Base-by-base conservation (phyloP, 2,113 vertebrate species). In the Mohoua ochrocephala region DNA sequence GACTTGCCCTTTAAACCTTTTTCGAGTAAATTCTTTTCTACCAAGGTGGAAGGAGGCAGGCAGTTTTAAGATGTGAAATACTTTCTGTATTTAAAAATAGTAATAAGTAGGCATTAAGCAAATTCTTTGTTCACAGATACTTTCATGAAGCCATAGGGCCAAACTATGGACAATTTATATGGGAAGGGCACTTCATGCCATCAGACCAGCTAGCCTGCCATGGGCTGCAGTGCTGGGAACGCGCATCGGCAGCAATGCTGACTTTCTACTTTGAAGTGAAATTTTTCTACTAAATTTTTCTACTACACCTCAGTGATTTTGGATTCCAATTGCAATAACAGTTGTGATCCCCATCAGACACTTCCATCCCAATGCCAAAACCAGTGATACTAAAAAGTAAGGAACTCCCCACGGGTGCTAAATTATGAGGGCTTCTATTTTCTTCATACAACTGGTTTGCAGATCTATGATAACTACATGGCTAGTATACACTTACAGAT, bases 191-290 rank as follows among this genome's bases (percentile, higher is more conserved):
- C 24, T 49, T 57, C 42, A 30, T 39, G 59, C 15, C 76, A 84
- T 45, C 35, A 70, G 59, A 26, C 7, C 17, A 18, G 42, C 33
- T 5, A 31, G 10, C 19, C 61, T 68, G 39, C 5, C 52, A 24
- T 0, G 0, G 24, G n/a, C 33, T 9, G 1, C 31, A 39, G 33
- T 4, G 11, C 23, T 44, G 20, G 23, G 11, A 56, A 21, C 0
- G 1, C 7, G 45, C 37, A 73, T 18, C 6, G 10, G 52, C 53
- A 76, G n/a, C 6, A 24, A 69, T 2, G 8, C 13, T 19, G 54
- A 37, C 27, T 52, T 79, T 21, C 21, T 3, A 19, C 37, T 78
- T 56, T 1, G 1, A 78, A 65, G 5, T 18, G 3, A 79, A 54
- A 4, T 42, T 79, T 50, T 82, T 63, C 76, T 45, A 35, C 39